Evolutionary conservation across 1,140 invertebrate species (phyloP).

Genomic region (Gonatopus flavifemur): DNA sequence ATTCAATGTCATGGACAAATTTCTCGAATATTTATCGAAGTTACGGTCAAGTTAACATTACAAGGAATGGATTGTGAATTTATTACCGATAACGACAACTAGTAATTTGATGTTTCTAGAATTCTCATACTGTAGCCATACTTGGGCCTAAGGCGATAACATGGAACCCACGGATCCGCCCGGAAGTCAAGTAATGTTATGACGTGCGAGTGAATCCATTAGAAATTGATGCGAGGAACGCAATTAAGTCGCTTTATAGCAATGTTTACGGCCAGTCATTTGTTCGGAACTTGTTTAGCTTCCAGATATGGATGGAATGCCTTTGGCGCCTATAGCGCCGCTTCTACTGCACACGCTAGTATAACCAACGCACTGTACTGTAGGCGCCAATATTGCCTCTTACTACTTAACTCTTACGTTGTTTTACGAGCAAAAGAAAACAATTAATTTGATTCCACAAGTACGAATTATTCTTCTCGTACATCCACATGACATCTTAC

Average conservation of each 20-base stretch:
- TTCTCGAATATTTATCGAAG: too few relatives aligned
- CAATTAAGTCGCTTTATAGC: slow-evolving; percentile 14
- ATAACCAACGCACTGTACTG: background rate
- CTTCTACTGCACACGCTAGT: background rate
- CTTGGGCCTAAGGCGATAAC: too few relatives aligned
- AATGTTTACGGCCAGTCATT: slow-evolving; percentile 11
- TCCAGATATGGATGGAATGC: slow-evolving; percentile 4
- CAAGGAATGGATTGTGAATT: too few relatives aligned
- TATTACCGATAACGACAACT: too few relatives aligned
- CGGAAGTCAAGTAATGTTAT: slow-evolving; percentile 4
- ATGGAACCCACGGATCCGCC: too few relatives aligned
- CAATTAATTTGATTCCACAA: too few relatives aligned
- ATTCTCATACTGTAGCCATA: too few relatives aligned
- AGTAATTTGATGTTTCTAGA: too few relatives aligned
- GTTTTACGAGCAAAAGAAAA: background rate
- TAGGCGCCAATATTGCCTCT: slow-evolving; percentile 11
- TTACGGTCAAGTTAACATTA: too few relatives aligned
- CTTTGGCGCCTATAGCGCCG: background rate
- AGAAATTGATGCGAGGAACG: slow-evolving; percentile 18
- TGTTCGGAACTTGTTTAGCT: background rate
- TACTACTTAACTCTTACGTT: slow-evolving; percentile 19
- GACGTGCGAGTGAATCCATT: slow-evolving; percentile 3
- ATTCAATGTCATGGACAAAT: too few relatives aligned
- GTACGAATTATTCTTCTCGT: too few relatives aligned
- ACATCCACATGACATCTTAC: too few relatives aligned